These are phyloP conservation scores for Antedon bifida DNA, from an alignment of 35 echinoderm and acorn worm genomes.

Conservation along the genomic window DNA sequence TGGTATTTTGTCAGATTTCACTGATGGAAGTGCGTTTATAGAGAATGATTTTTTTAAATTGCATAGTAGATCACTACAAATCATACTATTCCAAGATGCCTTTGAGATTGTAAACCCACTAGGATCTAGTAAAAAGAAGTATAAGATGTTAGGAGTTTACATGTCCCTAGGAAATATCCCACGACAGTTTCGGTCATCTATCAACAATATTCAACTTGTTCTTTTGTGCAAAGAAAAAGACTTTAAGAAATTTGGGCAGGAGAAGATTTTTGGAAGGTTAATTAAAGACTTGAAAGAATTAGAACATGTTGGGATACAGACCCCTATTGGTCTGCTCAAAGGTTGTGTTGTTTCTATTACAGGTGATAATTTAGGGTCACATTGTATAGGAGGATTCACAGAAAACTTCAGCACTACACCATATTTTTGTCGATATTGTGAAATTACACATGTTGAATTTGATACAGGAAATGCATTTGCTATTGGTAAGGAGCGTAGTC, in stretches of 20 bases:
- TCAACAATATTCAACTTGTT: slow-evolving; percentile 28
- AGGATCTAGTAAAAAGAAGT: slow-evolving; percentile 20
- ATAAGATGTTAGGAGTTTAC: slow-evolving; percentile 20
- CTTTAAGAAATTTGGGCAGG: not conserved
- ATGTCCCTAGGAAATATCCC: slow-evolving; percentile 18
- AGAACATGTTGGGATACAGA: slow-evolving; percentile 21
- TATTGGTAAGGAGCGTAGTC: not conserved
- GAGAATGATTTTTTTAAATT: slow-evolving; percentile 17
- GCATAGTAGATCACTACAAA: not conserved
- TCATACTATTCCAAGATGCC: slow-evolving; percentile 31
- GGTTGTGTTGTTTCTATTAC: slow-evolving; percentile 7
- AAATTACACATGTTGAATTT: not conserved
- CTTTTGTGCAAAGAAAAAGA: slow-evolving; percentile 26
- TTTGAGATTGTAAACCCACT: slow-evolving; percentile 40
- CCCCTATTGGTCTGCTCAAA: not conserved
- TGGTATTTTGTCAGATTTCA: slow-evolving; percentile 1
- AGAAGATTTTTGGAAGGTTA: slow-evolving; percentile 8
- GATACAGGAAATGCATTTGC: not conserved
- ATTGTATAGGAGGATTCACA: slow-evolving; percentile 23
- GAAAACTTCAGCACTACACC: slow-evolving; percentile 13
- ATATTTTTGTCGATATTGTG: slow-evolving; percentile 16
- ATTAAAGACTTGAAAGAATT: slow-evolving; percentile 9
- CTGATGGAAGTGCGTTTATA: slow-evolving; percentile 19
- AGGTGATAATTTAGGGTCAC: slow-evolving; percentile 27
- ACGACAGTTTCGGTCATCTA: slow-evolving; percentile 1